These are phyloP conservation scores for Geophilus truncorum DNA, from an alignment of 2,888 invertebrate genomes.

Conservation along the genomic window DNA sequence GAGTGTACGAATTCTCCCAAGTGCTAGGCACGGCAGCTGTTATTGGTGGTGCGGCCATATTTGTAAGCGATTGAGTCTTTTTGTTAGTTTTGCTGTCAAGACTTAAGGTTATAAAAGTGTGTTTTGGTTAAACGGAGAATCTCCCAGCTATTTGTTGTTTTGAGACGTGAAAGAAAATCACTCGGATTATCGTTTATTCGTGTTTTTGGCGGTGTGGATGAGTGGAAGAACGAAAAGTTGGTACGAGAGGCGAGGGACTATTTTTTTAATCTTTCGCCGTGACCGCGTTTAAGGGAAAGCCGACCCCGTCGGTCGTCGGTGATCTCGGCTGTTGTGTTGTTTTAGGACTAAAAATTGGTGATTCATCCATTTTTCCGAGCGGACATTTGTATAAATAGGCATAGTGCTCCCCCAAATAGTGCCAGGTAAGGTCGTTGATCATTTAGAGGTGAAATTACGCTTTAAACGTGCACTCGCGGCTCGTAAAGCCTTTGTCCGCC, in stretches of 20 bases:
- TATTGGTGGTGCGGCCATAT: constrained; percentile 35
- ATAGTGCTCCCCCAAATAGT: background rate
- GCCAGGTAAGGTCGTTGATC: background rate
- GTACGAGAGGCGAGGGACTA: background rate
- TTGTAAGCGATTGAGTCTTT: constrained; percentile 34
- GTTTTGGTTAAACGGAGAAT: background rate
- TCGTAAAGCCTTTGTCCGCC: constrained; percentile 37
- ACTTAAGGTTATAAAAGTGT: constrained; percentile 31
- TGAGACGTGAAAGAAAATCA: constrained; percentile 2
- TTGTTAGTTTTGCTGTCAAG: constrained; percentile 28
- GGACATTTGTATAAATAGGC: background rate
- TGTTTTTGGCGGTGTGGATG: background rate
- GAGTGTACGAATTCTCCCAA: constrained; percentile 35
- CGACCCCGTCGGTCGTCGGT: constrained; percentile 6
- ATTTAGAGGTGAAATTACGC: background rate
- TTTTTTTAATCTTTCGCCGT: constrained; percentile 29
- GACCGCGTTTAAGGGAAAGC: constrained; percentile 29
- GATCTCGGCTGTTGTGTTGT: constrained; percentile 2
- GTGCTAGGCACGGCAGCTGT: constrained; percentile 34
- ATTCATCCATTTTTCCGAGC: background rate
- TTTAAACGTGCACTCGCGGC: constrained; percentile 4
- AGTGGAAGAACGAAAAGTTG: background rate
- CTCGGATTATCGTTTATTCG: background rate
- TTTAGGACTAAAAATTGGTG: background rate
- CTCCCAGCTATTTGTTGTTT: background rate